These are phyloP conservation scores for Tanytarsus gracilentus DNA, from an alignment of 2,888 invertebrate species.

Conservation along the genomic window DNA sequence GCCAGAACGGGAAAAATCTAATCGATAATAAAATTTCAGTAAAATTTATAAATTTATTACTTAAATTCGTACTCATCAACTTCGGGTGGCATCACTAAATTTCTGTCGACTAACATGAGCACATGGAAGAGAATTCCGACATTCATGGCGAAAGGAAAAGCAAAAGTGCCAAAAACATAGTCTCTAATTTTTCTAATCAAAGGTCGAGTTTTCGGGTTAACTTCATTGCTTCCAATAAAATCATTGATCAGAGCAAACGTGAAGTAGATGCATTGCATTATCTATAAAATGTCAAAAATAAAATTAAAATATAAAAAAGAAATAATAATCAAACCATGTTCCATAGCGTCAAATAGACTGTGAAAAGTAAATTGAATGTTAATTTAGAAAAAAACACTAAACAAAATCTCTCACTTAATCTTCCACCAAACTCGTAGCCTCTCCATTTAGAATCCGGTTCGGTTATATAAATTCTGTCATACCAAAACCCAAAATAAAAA, in stretches of 20 bases:
- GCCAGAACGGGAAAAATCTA: conserved; percentile 59
- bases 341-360: conserved; percentile 75
- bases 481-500: conserved; percentile 60
- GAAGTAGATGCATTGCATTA: conserved; percentile 70
- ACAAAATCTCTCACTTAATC: too few relatives aligned
- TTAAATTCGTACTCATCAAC: conserved; percentile 4
- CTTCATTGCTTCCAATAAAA: conserved; percentile 61
- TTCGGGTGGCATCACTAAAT: background rate
- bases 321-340: conserved; percentile 70
- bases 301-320: conserved; percentile 32
- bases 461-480: conserved; percentile 56
- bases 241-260: conserved; percentile 67
- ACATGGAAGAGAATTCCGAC: conserved; percentile 71
- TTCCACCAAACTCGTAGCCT: conserved; percentile 54
- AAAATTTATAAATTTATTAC: background rate
- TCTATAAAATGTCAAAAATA: conserved; percentile 48
- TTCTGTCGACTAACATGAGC: conserved; percentile 12
- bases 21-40: background rate
- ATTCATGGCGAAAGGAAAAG: conserved; percentile 72
- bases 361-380: too few relatives aligned
- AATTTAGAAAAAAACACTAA: too few relatives aligned
- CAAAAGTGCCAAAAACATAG: conserved; percentile 56
- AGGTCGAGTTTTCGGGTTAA: conserved; percentile 54
- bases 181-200: conserved; percentile 60
- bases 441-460: conserved; percentile 44